Base-by-base conservation (phyloP, 1,140 invertebrate genomes). In the Zaprionus nigranus region DNA sequence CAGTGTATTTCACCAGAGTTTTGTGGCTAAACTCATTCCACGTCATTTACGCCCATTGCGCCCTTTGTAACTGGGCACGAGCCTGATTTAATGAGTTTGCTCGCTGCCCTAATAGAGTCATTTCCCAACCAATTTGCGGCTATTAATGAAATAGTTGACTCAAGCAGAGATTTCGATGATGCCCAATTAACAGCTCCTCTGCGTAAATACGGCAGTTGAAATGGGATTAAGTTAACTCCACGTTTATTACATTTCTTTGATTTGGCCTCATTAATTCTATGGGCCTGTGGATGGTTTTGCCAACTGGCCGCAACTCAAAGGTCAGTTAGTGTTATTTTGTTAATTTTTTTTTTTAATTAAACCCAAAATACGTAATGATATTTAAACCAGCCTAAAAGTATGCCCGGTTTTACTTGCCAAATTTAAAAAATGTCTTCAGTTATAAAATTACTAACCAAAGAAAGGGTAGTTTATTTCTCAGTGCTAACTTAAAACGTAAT, bases 101-200 rank as follows among this genome's bases (percentile, higher is more conserved):
- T 28, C 22, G 38, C 28, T n/a, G 58, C 58, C 51, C 36, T 28
- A 78, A 83, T 81, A 54, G 65, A 72, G 67, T 38, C 56, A 70
- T 81, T 84, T 81, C 74, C 81, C 53, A 38, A 56, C 40, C 70
- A 71, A 90, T 81, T 84, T 75, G 80, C 78, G 71, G 70, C 81
- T 69, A 88, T 84, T 81, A 84, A 49, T 40, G 30, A 78, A 87
- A 70, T 58, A 17, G 60, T 68, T 60, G 40, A 34, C 46, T 22
- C 60, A 63, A 30, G 34, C 63, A 65, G 57, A 53, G 49, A 30
- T 46, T 58, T 11, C 17, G n/a, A 34, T 34, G 30, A 30, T 58
- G 22, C 53, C 26, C 36, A 57, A 60, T 69, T 40, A 70, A 63
- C 71, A 68, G 38, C 49, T 74, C 26, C n/a, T 7, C n/a, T 46